These are phyloP conservation scores for Achatina immaculata DNA, from an alignment of 1,140 invertebrate species.

Conservation along the genomic window DNA sequence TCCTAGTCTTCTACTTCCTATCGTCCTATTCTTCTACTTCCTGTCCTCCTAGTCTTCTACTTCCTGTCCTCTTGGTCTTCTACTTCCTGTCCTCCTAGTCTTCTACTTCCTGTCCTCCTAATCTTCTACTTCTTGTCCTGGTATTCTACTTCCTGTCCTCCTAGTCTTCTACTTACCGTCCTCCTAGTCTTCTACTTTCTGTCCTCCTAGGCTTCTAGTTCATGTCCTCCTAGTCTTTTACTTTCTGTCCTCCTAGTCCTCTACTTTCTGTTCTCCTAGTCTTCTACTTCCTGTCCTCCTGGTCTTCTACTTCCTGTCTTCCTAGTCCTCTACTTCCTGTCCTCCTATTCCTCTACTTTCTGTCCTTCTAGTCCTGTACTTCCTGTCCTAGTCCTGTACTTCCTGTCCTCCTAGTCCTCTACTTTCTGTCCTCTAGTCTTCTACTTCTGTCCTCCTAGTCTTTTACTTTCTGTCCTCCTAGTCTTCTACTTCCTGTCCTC, in stretches of 20 bases:
- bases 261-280: too few relatives aligned
- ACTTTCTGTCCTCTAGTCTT: not conserved
- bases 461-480: not conserved
- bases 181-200: not conserved
- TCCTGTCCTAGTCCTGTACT: not conserved
- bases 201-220: not conserved
- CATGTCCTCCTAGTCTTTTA: not conserved
- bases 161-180: not conserved
- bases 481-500: not conserved
- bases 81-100: too few relatives aligned
- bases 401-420: slow-evolving; percentile 1
- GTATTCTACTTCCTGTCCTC: not conserved
- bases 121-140: too few relatives aligned
- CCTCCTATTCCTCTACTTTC: slow-evolving; percentile 4
- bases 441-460: too few relatives aligned
- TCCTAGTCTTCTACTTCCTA: not conserved
- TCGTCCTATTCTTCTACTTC: not conserved
- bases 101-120: not conserved
- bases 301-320: not conserved
- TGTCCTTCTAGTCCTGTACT: not conserved
- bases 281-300: slow-evolving; percentile 1
- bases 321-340: not conserved
- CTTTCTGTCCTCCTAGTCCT: not conserved
- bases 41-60: not conserved
- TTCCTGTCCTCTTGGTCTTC: too few relatives aligned